A percentile compares a stretch with the other conserved stretches of the same genome.
Conservation (phyloP, 2,797 vertebrate species). For the Pelochelys cantorii region DNA sequence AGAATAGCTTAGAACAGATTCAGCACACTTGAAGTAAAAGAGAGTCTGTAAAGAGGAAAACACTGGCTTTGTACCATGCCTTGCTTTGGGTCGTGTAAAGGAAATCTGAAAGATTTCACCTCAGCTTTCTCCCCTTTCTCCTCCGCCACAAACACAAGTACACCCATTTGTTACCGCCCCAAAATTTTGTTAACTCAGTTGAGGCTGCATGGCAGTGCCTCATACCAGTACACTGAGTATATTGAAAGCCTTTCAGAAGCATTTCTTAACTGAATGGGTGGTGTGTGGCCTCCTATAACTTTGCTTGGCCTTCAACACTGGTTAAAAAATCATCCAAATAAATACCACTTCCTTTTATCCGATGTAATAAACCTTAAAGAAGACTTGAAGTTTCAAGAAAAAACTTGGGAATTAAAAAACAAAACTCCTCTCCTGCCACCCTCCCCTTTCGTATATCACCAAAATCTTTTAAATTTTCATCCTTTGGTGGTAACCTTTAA, state of each 20-base stretch:
- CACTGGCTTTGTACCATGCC: neutral
- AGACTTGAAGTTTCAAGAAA: neutral
- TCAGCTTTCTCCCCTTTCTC: neutral
- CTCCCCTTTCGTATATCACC: neutral
- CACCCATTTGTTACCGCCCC: neutral
- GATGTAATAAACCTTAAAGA: neutral
- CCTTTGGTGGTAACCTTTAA: neutral
- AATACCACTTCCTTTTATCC: neutral
- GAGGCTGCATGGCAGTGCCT: neutral
- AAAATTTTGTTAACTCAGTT: neutral
- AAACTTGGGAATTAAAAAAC: neutral
- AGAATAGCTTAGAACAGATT: neutral
- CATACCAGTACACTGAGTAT: neutral
- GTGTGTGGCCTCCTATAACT: neutral
- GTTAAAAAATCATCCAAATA: neutral
- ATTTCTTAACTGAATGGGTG: neutral
- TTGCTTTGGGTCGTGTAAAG: neutral
- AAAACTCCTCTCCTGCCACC: neutral
- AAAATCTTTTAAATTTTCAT: neutral
- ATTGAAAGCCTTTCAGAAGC: neutral
- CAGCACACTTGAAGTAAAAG: neutral
- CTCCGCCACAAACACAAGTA: neutral
- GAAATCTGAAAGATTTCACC: rapidly evolving
- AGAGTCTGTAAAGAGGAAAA: neutral
- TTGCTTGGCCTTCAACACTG: neutral